Conservation (phyloP, 2,888 invertebrate species). For the Amiota communis region DNA sequence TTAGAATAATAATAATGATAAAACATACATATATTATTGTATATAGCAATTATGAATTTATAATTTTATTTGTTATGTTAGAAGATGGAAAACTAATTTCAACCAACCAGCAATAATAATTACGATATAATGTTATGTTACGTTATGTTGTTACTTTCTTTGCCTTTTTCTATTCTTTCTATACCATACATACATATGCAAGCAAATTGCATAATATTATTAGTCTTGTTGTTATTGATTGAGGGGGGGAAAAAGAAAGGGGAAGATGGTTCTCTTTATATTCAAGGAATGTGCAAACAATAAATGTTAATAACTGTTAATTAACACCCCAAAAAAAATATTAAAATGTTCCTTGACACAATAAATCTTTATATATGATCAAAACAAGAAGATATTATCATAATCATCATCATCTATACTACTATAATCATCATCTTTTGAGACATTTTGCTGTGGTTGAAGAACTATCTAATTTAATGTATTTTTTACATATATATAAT, state of each 20-base stretch:
- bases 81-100: too few species aligned
- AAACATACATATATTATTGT: not conserved
- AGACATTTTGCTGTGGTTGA: too few species aligned
- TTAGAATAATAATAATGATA: not conserved
- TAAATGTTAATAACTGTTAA: not conserved
- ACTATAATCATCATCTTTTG: too few species aligned
- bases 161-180: too few species aligned
- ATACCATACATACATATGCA: conserved; percentile 7
- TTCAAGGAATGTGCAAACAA: not conserved
- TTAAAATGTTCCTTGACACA: not conserved
- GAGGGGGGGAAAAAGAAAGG: too few species aligned
- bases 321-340: conserved; percentile 5
- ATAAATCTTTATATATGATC: too few species aligned
- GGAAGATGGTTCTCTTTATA: too few species aligned
- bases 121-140: too few species aligned
- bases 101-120: too few species aligned
- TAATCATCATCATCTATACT: too few species aligned
- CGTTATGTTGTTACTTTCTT: too few species aligned
- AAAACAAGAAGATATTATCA: too few species aligned
- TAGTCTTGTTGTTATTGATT: not conserved
- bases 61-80: conserved; percentile 18
- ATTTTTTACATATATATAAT: not conserved
- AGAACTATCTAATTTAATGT: not conserved
- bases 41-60: not conserved
- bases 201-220: not conserved